These are phyloP conservation scores for Cenopis cana DNA, from an alignment of 2,888 invertebrate genomes.

Conservation along the genomic window DNA sequence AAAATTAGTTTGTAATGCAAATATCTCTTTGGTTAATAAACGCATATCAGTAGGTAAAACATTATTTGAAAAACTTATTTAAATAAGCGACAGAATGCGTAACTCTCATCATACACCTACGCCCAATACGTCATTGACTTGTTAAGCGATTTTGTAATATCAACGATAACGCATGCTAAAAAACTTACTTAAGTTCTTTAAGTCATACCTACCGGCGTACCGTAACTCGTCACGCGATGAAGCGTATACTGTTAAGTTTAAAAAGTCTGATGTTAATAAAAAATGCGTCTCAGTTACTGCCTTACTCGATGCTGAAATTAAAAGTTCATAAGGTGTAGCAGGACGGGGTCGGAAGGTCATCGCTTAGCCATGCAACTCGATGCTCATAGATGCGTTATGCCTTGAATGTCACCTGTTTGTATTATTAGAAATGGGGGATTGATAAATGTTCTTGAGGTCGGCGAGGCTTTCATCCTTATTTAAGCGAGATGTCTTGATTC, in stretches of 20 bases:
- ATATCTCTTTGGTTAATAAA: no score
- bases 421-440: constrained; percentile 32
- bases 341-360: constrained; percentile 40
- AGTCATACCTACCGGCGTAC: constrained; percentile 6
- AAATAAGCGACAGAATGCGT: neutral
- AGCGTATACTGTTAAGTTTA: neutral
- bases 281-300: neutral
- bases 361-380: constrained; percentile 27
- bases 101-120: neutral
- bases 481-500: no score
- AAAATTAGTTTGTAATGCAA: no score
- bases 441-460: neutral
- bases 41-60: no score
- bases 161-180: constrained; percentile 8
- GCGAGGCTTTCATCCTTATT: neutral
- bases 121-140: no score
- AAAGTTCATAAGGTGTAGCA: constrained; percentile 31
- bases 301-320: neutral
- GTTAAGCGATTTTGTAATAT: constrained; percentile 18
- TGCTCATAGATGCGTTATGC: constrained; percentile 24
- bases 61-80: no score
- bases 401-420: constrained; percentile 41
- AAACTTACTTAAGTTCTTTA: constrained; percentile 23
- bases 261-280: neutral
- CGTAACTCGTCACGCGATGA: constrained; percentile 33